Evolutionary conservation across 2,113 vertebrate genomes (phyloP).

Genomic region (Columba livia): DNA sequence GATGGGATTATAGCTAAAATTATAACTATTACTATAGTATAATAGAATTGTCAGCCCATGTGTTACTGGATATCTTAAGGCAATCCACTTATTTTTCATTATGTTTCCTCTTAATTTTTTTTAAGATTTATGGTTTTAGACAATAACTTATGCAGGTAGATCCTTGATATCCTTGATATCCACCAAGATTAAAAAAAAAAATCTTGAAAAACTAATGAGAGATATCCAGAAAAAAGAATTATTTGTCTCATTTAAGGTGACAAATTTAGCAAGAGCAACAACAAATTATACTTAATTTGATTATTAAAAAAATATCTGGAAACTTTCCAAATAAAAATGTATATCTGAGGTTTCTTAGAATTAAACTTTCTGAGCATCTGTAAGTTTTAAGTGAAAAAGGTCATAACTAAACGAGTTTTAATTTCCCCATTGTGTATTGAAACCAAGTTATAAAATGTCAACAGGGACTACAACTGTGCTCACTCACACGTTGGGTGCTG

Average conservation of each 20-base stretch:
- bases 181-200: background rate
- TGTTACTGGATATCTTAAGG: background rate
- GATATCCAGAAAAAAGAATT: background rate
- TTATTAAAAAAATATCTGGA: background rate
- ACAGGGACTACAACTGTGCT: background rate
- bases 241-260: background rate
- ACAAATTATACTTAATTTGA: background rate
- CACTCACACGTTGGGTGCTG: background rate
- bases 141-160: background rate
- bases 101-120: background rate
- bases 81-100: background rate
- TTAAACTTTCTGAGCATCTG: background rate
- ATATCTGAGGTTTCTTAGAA: background rate
- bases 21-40: background rate
- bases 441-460: background rate
- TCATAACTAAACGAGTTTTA: background rate
- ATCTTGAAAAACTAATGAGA: background rate
- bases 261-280: background rate
- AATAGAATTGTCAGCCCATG: too few relatives aligned
- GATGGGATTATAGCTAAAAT: background rate
- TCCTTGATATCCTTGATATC: background rate
- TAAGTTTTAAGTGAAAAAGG: background rate
- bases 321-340: background rate
- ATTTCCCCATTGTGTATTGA: background rate
- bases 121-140: background rate